phyloP scores from a whole-genome alignment of 2,113 vertebrate genomes.

The Periophthalmodon schlosseri region DNA sequence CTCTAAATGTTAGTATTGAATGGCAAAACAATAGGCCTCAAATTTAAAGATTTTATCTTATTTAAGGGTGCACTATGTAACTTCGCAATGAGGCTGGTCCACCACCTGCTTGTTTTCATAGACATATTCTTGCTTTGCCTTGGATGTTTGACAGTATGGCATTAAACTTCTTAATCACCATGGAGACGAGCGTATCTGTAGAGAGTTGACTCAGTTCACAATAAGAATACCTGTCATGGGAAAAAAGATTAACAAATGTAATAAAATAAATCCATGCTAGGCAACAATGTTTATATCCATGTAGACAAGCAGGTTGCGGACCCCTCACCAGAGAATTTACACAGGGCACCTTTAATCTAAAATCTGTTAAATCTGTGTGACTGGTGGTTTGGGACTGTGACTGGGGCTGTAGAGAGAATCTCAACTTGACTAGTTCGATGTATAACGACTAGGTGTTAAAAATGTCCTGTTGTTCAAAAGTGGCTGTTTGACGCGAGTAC shows the following conservation, averaged over 20 bases:
- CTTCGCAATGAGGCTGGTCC: no score
- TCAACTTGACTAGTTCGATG: not conserved
- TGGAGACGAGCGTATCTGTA: not conserved
- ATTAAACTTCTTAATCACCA: not conserved
- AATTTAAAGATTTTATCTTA: not conserved
- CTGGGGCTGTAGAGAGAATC: not conserved
- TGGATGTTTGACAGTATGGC: not conserved
- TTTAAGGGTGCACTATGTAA: no score
- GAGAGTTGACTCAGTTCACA: no score
- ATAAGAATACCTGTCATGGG: no score
- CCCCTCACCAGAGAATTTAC: not conserved
- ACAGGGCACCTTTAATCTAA: not conserved
- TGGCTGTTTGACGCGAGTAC: not conserved
- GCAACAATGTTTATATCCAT: not conserved
- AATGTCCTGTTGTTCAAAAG: not conserved
- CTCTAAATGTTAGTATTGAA: not conserved
- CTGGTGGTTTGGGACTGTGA: conserved; percentile 3
- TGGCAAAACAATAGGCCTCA: not conserved
- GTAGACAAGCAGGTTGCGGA: not conserved
- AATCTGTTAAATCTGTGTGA: not conserved
- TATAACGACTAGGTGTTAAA: not conserved
- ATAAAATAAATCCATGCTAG: not conserved
- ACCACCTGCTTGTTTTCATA: not conserved
- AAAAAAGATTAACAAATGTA: no score
- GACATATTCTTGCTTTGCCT: not conserved